Conservation (phyloP, 2,797 vertebrate genomes). For the Numenius phaeopus region DNA sequence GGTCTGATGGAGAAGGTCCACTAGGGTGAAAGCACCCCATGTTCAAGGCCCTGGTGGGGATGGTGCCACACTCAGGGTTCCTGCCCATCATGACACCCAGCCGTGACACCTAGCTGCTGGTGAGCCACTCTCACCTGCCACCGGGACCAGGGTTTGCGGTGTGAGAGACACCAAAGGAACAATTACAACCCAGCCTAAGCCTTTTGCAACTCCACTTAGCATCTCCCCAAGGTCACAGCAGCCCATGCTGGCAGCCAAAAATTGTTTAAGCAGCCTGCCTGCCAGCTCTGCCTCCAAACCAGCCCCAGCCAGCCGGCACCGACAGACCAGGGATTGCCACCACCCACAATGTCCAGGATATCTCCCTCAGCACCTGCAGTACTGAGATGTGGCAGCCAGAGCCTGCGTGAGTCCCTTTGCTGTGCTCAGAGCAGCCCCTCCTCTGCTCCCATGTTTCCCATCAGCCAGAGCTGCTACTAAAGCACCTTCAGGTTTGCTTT, state of each 20-base stretch:
- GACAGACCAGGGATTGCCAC: background rate
- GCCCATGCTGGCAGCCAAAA: background rate
- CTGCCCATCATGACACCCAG: background rate
- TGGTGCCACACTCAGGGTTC: background rate
- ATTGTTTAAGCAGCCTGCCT: background rate
- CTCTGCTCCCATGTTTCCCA: background rate
- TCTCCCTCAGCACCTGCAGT: background rate
- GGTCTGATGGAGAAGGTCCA: background rate
- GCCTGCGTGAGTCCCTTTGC: background rate
- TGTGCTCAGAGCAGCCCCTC: background rate
- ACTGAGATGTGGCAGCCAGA: background rate
- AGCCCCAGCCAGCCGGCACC: background rate
- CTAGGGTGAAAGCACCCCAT: background rate
- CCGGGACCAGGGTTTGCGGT: rapidly evolving
- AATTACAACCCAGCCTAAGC: background rate
- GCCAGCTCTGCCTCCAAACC: background rate
- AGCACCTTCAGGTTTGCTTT: background rate
- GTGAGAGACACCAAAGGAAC: background rate
- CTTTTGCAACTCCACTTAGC: background rate
- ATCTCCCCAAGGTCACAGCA: background rate
- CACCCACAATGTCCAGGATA: background rate
- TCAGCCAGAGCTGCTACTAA: background rate
- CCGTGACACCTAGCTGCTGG: rapidly evolving
- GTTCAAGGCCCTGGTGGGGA: background rate
- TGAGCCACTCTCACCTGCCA: rapidly evolving